phyloP scores from a whole-genome alignment of 1,140 invertebrate genomes.

The Tyrophagus putrescentiae region DNA sequence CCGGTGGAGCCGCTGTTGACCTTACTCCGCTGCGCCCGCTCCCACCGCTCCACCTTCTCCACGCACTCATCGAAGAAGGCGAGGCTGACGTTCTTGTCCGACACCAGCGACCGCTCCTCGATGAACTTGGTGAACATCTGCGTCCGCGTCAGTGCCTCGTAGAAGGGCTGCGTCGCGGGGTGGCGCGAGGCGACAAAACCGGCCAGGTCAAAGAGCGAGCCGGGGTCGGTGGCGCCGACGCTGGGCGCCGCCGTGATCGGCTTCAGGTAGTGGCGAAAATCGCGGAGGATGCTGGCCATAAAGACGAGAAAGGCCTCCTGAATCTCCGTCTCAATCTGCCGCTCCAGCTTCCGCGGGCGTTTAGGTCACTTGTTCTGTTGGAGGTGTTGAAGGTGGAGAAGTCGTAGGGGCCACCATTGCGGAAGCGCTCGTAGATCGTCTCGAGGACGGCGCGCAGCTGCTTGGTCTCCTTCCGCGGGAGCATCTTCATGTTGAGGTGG shows the following conservation, averaged over 20 bases:
- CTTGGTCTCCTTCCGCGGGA: conserved; percentile 67
- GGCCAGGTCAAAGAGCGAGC: conserved; percentile 82
- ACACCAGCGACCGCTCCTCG: conserved; percentile 94
- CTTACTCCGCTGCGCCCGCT: conserved; percentile 26
- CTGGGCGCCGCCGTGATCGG: conserved; percentile 90
- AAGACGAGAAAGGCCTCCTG: conserved; percentile 94
- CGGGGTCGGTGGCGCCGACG: conserved; percentile 79
- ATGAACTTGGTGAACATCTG: conserved; percentile 98
- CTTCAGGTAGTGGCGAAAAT: conserved; percentile 72
- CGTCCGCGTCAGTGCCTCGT: conserved; percentile 68
- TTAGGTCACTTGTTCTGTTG: conserved; percentile 4
- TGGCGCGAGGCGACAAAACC: conserved; percentile 46
- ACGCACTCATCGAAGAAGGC: conserved; percentile 97
- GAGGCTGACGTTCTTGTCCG: conserved; percentile 76
- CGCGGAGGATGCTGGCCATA: conserved; percentile 80
- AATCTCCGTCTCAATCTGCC: conserved; percentile 73
- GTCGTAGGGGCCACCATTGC: conserved; percentile 11
- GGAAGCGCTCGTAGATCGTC: conserved; percentile 45
- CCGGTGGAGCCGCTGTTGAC: conserved; percentile 31
- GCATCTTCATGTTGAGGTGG: conserved; percentile 59
- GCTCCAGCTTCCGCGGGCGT: conserved; percentile 34
- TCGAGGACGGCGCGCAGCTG: conserved; percentile 56
- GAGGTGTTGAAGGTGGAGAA: neutral
- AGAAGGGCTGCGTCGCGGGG: conserved; percentile 79
- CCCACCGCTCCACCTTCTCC: conserved; percentile 45